Conservation (phyloP, 53 echinoderm and acorn worm genomes). For the Mesocentrotus franciscanus region DNA sequence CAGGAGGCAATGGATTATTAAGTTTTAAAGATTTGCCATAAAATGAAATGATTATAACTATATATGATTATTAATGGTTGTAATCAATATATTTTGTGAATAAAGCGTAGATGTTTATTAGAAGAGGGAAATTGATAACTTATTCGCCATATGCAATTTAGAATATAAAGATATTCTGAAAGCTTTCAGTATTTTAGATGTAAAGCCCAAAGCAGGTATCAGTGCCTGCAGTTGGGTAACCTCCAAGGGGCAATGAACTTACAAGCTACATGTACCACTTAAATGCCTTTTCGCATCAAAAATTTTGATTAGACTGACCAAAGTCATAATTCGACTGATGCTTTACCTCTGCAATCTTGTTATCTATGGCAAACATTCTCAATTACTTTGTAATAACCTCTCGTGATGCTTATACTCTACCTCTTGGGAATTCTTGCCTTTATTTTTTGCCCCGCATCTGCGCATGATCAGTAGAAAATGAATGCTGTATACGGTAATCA, state of each 20-base stretch:
- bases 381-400: not conserved
- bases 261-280: not conserved
- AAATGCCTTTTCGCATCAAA: not conserved
- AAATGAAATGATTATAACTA: too few species aligned
- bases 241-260: conserved; percentile 3
- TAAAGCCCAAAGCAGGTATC: not conserved
- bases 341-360: not conserved
- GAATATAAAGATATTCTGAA: not conserved
- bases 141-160: too few species aligned
- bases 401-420: not conserved
- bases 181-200: not conserved
- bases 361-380: not conserved
- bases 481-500: not conserved
- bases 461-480: not conserved
- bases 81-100: too few species aligned
- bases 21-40: too few species aligned
- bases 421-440: not conserved
- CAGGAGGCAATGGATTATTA: too few species aligned
- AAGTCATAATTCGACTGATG: conserved; percentile 13
- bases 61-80: too few species aligned
- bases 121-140: too few species aligned
- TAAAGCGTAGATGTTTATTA: too few species aligned
- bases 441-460: not conserved
- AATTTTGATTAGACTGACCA: not conserved
- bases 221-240: not conserved